A percentile compares a stretch with the other conserved stretches of the same genome.
Evolutionary conservation across 2,888 invertebrate genomes (phyloP).

Genomic region (Augochlorella aurata): DNA sequence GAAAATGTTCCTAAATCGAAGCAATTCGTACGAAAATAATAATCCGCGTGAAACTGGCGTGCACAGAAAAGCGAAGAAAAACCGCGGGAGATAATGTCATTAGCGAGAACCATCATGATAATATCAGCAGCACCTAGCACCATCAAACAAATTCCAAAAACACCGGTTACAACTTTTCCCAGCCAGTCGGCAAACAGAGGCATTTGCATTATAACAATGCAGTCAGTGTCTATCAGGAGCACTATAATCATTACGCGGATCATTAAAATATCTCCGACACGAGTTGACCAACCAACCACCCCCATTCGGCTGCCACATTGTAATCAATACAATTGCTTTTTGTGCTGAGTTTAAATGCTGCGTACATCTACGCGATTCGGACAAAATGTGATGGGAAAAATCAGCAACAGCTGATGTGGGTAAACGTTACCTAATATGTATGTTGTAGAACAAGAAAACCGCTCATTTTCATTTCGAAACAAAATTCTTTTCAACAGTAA

Average conservation of each 20-base stretch:
- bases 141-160: slow-evolving; percentile 49
- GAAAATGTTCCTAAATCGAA: background rate
- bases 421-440: background rate
- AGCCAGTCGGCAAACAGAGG: slow-evolving; percentile 48
- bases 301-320: slow-evolving; percentile 52
- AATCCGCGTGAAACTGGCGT: background rate
- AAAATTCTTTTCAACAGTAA: background rate
- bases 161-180: slow-evolving; percentile 53
- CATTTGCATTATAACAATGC: slow-evolving; percentile 60
- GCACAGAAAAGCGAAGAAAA: background rate
- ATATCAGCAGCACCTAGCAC: slow-evolving; percentile 32
- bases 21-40: background rate
- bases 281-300: slow-evolving; percentile 47
- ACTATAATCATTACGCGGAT: slow-evolving; percentile 62
- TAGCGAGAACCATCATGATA: slow-evolving; percentile 14
- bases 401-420: slow-evolving; percentile 15
- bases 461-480: background rate
- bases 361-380: slow-evolving; percentile 44
- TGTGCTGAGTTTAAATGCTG: slow-evolving; percentile 58
- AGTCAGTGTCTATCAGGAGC: slow-evolving; percentile 52
- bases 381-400: slow-evolving; percentile 37
- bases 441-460: background rate
- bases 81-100: slow-evolving; percentile 2
- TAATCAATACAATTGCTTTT: slow-evolving; percentile 60
- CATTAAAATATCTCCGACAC: slow-evolving; percentile 60